Base-by-base conservation (phyloP, 2,888 invertebrate genomes). In the Tetrapedia diversipes region DNA sequence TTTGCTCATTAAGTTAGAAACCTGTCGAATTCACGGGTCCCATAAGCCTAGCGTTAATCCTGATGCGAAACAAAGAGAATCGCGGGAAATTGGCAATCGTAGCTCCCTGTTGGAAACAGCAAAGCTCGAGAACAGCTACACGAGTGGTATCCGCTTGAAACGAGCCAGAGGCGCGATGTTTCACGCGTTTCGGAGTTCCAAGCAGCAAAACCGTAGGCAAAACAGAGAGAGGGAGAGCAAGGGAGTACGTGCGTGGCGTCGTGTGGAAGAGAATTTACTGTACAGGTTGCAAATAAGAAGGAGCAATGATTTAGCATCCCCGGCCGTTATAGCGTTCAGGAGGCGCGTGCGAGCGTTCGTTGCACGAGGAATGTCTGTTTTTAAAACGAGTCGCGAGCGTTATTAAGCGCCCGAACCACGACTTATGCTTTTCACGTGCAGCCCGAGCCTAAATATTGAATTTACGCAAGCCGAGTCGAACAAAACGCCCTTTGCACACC, bases 381-480 rank as follows among this genome's bases (percentile, higher is more conserved):
- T 79, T 77, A 73, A 77, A 68, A 57, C 61, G 27, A 51, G 37
- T 37, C 57, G 63, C 74, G 60, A 71, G 56, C 70, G 37, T 66
- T 57, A 61, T 64, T 77, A 68, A 77, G 27, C 77, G 53, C 45
- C 51, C 57, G 53, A 61, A 72, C n/a, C n/a, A 39, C 51, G 51
- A 78, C 73, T 79, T 78, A 79, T 78, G 69, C 43, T 73, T 71
- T 68, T 69, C 79, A 77, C 78, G 77, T 79, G 78, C 63, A 29
- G 45, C 43, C 54, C 37, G 43, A 49, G 53, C 45, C 66, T 69
- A 76, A 75, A 70, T 61, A 61, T 65, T 65, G 43, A 69, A 69
- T 69, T 65, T 65, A 69, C 39, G 34, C 60, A 37, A 49, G 37
- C 22, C 37, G 63, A 72, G 51, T 56, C 49, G 37, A 72, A 56